Percentiles rank a stretch among this genome's conserved stretches.
These are phyloP conservation scores for Hydrochoerus hydrochaeris DNA, from an alignment of 2,113 vertebrate genomes.

Conservation along the genomic window DNA sequence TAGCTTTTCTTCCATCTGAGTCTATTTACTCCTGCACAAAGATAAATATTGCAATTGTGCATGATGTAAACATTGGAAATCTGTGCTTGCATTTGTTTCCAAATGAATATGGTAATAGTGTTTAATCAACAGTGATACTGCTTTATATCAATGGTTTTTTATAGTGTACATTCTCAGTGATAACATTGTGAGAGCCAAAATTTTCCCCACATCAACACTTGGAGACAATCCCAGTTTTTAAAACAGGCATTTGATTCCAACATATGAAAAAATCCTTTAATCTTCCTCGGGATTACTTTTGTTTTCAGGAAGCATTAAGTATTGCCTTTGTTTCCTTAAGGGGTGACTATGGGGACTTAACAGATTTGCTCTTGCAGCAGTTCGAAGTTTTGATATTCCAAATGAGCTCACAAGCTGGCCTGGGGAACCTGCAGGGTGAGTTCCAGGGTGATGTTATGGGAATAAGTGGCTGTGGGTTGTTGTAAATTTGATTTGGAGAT, in stretches of 20 bases:
- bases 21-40: slow-evolving; percentile 41
- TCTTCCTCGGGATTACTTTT: slow-evolving; percentile 45
- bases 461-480: neutral
- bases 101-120: slow-evolving; percentile 62
- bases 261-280: slow-evolving; percentile 66
- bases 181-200: slow-evolving; percentile 54
- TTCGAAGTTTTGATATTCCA: slow-evolving; percentile 40
- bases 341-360: neutral
- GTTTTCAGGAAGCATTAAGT: slow-evolving; percentile 70
- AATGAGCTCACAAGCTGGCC: neutral
- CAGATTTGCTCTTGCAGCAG: neutral
- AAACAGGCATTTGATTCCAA: slow-evolving; percentile 44
- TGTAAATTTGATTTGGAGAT: neutral
- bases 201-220: slow-evolving; percentile 66
- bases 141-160: slow-evolving; percentile 74
- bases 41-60: slow-evolving; percentile 57
- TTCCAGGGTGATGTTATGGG: rapidly evolving
- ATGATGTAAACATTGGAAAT: slow-evolving; percentile 60
- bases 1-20: neutral
- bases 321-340: slow-evolving; percentile 41
- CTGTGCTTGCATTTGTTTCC: slow-evolving; percentile 67
- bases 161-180: slow-evolving; percentile 46
- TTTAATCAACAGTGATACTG: slow-evolving; percentile 65
- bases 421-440: neutral
- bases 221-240: slow-evolving; percentile 48